phyloP scores from a whole-genome alignment of 2,113 vertebrate genomes.

The Anser cygnoides region DNA sequence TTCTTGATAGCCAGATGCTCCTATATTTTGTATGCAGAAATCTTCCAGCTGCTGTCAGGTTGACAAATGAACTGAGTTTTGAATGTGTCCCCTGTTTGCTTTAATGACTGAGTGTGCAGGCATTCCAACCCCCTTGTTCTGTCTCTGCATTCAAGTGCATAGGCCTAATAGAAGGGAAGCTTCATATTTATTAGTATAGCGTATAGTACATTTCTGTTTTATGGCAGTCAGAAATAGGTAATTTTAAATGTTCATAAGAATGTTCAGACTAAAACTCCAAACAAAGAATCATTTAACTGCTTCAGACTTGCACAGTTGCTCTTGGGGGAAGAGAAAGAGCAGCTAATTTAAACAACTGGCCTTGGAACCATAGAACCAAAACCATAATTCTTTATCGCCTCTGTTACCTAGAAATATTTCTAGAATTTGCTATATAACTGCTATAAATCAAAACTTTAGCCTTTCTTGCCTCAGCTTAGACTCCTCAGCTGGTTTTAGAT shows the following conservation, averaged over 20 bases:
- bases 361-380: not conserved
- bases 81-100: slow-evolving; percentile 56
- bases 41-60: slow-evolving; percentile 58
- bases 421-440: not conserved
- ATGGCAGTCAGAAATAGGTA: not conserved
- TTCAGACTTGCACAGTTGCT: not conserved
- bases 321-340: not conserved
- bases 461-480: not conserved
- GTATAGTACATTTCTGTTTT: not conserved
- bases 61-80: slow-evolving; percentile 53
- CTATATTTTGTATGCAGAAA: slow-evolving; percentile 43
- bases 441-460: not conserved
- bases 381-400: not conserved
- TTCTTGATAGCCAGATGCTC: slow-evolving; percentile 62
- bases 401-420: not conserved
- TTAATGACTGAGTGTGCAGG: slow-evolving; percentile 2
- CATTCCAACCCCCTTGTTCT: not conserved
- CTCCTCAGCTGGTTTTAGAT: not conserved
- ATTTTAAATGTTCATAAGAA: not conserved
- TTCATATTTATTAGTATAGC: not conserved
- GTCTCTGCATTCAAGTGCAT: not conserved
- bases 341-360: not conserved
- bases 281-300: not conserved
- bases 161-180: not conserved
- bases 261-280: not conserved